Evolutionary conservation across 1,140 invertebrate genomes (phyloP).

Genomic region (Drosophila equinoxialis): DNA sequence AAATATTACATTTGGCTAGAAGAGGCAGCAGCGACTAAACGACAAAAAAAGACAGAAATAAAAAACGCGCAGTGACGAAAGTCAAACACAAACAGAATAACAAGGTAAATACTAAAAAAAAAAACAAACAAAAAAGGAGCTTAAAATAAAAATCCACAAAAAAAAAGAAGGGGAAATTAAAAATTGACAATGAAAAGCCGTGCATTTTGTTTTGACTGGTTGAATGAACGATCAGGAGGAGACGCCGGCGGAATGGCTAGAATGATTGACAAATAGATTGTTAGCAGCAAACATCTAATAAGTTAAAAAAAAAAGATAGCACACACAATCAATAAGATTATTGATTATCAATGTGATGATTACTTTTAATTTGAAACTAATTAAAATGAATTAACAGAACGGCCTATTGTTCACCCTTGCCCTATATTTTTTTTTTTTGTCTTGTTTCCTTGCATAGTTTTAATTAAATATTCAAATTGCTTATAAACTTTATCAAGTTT

Average conservation of each 20-base stretch:
- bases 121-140: conserved; percentile 25
- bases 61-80: conserved; percentile 50
- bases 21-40: conserved; percentile 37
- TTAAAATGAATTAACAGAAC: too few species aligned
- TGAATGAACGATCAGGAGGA: background rate
- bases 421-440: too few species aligned
- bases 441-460: too few species aligned
- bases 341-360: conserved; percentile 6
- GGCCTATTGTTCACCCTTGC: too few species aligned
- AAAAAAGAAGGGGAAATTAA: conserved; percentile 38
- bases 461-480: too few species aligned
- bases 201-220: conserved; percentile 14
- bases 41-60: conserved; percentile 43
- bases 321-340: background rate
- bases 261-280: background rate
- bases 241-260: background rate
- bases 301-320: background rate
- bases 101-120: conserved; percentile 55
- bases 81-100: conserved; percentile 70
- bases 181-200: conserved; percentile 42
- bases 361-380: background rate
- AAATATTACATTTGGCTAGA: conserved; percentile 42
- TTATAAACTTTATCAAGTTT: background rate
- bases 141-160: conserved; percentile 29
- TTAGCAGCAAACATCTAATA: conserved; percentile 6